phyloP scores from a whole-genome alignment of 2,888 invertebrate genomes.

The Acleris sparsana region DNA sequence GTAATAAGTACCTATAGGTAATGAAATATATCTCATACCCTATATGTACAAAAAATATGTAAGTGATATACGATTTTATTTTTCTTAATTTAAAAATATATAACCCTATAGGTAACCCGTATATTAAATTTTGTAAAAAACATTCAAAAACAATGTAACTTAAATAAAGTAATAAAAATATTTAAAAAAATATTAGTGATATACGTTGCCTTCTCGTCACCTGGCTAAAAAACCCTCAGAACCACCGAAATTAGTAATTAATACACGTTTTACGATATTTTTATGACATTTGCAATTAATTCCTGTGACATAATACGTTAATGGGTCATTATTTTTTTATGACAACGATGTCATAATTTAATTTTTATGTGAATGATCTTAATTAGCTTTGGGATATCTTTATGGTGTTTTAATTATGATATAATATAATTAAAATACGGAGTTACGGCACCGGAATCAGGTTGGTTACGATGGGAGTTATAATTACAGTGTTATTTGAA shows the following conservation, averaged over 20 bases:
- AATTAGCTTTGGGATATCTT: conserved; percentile 34
- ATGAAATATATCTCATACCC: too few relatives aligned
- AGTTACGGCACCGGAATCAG: not conserved
- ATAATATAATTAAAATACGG: conserved; percentile 29
- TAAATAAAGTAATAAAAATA: not conserved
- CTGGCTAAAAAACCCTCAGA: conserved; percentile 5
- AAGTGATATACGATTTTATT: too few relatives aligned
- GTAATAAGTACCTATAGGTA: too few relatives aligned
- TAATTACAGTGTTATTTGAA: not conserved
- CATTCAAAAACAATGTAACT: not conserved
- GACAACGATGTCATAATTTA: conserved; percentile 37
- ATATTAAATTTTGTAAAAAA: too few relatives aligned
- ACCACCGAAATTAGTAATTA: conserved; percentile 6
- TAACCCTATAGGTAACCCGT: too few relatives aligned
- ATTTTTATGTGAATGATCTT: conserved; percentile 35
- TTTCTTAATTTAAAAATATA: too few relatives aligned
- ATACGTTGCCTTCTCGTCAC: not conserved
- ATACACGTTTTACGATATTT: conserved; percentile 29
- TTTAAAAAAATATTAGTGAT: not conserved
- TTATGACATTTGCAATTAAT: conserved; percentile 28
- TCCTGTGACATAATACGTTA: conserved; percentile 18
- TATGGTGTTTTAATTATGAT: conserved; percentile 25
- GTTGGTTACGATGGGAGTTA: not conserved
- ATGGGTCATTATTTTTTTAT: conserved; percentile 29
- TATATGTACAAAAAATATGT: too few relatives aligned